Evolutionary conservation across 2,888 invertebrate genomes (phyloP).

Genomic region (Zhuqinia jingwanae): DNA sequence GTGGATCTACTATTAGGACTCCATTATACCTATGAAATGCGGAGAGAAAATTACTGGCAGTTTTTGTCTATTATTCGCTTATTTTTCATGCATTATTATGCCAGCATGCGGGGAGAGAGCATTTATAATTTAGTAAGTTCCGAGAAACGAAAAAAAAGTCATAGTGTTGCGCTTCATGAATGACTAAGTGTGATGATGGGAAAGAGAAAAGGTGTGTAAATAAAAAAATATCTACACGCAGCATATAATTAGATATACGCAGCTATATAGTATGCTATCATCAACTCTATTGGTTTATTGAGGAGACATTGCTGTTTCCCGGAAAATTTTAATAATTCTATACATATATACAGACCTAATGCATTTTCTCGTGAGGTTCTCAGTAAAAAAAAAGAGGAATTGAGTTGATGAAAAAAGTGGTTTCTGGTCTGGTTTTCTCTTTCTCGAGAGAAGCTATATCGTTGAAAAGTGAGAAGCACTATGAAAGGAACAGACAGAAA

Average conservation of each 20-base stretch:
- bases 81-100: too few species aligned
- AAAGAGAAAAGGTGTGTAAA: slow-evolving; percentile 21
- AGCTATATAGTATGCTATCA: too few species aligned
- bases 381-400: neutral
- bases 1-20: neutral
- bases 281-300: slow-evolving; percentile 6
- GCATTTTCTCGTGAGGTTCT: neutral
- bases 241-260: too few species aligned
- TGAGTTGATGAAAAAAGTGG: slow-evolving; percentile 8
- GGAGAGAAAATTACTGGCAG: too few species aligned
- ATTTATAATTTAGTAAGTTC: neutral
- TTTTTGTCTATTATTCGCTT: too few species aligned
- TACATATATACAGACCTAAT: too few species aligned
- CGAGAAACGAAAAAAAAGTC: neutral
- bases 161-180: neutral
- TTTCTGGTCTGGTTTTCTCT: neutral
- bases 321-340: neutral
- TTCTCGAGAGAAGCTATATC: too few species aligned
- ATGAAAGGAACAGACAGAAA: neutral
- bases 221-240: slow-evolving; percentile 11
- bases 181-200: neutral
- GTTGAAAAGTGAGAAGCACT: neutral
- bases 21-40: too few species aligned
- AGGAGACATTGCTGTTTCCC: neutral
- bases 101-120: neutral